phyloP scores from a whole-genome alignment of 2,797 vertebrate genomes.

The Enteromius paludinosus region DNA sequence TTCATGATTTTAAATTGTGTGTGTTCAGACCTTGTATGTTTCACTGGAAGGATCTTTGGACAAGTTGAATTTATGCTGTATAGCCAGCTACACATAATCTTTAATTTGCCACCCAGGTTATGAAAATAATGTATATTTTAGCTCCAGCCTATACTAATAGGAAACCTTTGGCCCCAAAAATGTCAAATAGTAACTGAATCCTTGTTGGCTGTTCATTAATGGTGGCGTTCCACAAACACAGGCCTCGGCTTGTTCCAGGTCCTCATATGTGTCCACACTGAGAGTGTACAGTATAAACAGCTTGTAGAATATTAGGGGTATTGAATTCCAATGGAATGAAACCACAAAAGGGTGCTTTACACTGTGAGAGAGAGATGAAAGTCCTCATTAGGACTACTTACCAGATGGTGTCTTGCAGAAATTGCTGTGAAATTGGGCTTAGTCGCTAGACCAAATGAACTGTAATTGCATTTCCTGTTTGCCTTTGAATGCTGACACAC shows the following conservation, averaged over 20 bases:
- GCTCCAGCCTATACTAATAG: slow-evolving; percentile 25
- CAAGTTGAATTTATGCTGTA: slow-evolving; percentile 23
- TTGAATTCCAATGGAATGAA: slow-evolving; percentile 73
- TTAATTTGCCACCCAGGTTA: slow-evolving; percentile 44
- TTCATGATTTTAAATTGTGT: neutral
- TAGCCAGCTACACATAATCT: slow-evolving; percentile 27
- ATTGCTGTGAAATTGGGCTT: slow-evolving; percentile 77
- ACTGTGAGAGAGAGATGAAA: slow-evolving; percentile 72
- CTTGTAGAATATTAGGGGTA: slow-evolving; percentile 71
- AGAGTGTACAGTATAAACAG: slow-evolving; percentile 74
- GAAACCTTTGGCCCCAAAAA: slow-evolving; percentile 61
- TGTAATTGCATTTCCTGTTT: slow-evolving; percentile 81
- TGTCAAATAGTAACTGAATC: slow-evolving; percentile 66
- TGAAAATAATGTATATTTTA: slow-evolving; percentile 39
- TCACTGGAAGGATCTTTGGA: neutral
- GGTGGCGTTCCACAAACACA: slow-evolving; percentile 73
- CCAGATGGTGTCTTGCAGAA: slow-evolving; percentile 74
- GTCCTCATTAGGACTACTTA: slow-evolving; percentile 77
- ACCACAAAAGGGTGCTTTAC: slow-evolving; percentile 68
- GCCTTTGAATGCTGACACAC: slow-evolving; percentile 61
- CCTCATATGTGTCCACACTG: slow-evolving; percentile 64
- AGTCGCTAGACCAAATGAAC: slow-evolving; percentile 68
- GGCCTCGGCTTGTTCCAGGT: slow-evolving; percentile 65
- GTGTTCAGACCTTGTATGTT: neutral
- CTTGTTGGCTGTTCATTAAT: slow-evolving; percentile 73